Percentiles rank a stretch among this genome's conserved stretches.
Conservation (phyloP, 2,113 vertebrate genomes). For the Erythrocercus mccallii region DNA sequence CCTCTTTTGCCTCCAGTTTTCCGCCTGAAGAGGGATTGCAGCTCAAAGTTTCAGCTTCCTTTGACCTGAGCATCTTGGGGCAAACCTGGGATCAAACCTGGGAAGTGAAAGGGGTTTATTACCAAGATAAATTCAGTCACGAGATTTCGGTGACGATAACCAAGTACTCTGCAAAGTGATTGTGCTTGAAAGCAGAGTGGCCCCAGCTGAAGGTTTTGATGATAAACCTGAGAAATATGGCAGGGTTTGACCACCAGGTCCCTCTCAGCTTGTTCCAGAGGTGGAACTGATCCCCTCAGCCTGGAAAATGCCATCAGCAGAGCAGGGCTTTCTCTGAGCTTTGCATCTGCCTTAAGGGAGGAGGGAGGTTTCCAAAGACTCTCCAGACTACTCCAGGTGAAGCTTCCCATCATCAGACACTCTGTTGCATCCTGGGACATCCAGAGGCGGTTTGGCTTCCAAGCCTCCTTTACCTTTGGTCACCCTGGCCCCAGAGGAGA, state of each 20-base stretch:
- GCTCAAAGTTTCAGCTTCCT: neutral
- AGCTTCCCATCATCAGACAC: neutral
- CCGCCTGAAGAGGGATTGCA: neutral
- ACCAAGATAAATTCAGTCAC: neutral
- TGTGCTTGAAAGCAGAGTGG: neutral
- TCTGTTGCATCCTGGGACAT: neutral
- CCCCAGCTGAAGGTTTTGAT: neutral
- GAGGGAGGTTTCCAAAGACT: neutral
- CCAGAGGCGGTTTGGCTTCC: neutral
- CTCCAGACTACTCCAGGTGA: neutral
- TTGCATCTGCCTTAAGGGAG: neutral
- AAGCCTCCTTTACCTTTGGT: neutral
- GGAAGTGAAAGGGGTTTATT: neutral
- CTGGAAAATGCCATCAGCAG: neutral
- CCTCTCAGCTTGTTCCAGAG: neutral
- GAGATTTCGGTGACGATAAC: neutral
- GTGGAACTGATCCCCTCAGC: neutral
- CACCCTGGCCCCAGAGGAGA: neutral
- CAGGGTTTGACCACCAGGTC: neutral
- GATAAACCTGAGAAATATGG: neutral
- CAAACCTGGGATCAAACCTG: neutral
- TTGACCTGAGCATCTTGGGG: neutral
- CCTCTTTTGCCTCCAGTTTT: neutral
- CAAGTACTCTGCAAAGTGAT: neutral
- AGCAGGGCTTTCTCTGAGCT: neutral